Conservation (phyloP, 2,888 invertebrate species). For the Pristionchus fissidentatus region DNA sequence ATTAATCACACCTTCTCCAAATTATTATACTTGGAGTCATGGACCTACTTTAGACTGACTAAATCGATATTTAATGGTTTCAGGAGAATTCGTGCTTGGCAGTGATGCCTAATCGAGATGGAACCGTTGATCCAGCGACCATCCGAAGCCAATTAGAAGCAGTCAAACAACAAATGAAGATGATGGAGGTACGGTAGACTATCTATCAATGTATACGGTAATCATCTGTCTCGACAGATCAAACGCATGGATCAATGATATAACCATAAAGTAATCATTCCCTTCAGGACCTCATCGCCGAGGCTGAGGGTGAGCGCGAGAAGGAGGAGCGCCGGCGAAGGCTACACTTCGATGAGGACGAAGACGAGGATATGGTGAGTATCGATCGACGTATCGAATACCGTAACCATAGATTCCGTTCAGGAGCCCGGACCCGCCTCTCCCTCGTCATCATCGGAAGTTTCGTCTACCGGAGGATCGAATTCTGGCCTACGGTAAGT, state of each 20-base stretch:
- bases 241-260: not conserved
- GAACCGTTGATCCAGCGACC: slow-evolving; percentile 58
- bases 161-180: slow-evolving; percentile 35
- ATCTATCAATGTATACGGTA: not conserved
- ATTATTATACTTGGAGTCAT: too few relatives aligned
- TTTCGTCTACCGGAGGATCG: slow-evolving; percentile 22
- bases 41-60: too few relatives aligned
- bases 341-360: slow-evolving; percentile 15
- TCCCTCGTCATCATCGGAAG: slow-evolving; percentile 52
- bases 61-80: slow-evolving; percentile 1
- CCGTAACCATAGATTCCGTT: not conserved
- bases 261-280: not conserved
- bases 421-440: slow-evolving; percentile 60
- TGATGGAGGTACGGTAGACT: slow-evolving; percentile 44
- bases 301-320: slow-evolving; percentile 54
- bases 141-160: slow-evolving; percentile 49
- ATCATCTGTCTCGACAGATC: too few relatives aligned
- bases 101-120: slow-evolving; percentile 58
- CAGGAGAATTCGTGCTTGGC: slow-evolving; percentile 58
- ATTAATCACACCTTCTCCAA: too few relatives aligned
- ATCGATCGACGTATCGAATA: not conserved
- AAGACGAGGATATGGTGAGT: slow-evolving; percentile 37
- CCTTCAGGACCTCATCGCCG: slow-evolving; percentile 54
- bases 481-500: not conserved
- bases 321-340: slow-evolving; percentile 29